Base-by-base conservation (phyloP, 2,888 invertebrate species). In the Lamellibrachia columna region DNA sequence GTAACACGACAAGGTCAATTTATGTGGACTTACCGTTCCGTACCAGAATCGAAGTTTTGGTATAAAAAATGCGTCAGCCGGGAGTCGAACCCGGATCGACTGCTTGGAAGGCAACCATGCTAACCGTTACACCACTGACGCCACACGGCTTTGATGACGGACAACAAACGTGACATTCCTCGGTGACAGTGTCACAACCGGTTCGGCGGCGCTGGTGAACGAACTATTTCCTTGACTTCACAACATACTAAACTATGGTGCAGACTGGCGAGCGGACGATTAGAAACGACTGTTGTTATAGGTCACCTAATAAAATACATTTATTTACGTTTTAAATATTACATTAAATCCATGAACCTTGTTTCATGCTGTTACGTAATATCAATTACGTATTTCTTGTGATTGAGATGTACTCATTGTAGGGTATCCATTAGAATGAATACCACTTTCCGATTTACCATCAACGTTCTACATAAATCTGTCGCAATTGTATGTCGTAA, bases 31-130 rank as follows among this genome's bases (percentile, higher is more conserved):
- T 40, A 40, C 40, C 40, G 40, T 40, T 40, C 40, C 40, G 40
- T 40, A 40, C 40, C 40, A 40, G 40, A 40, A 40, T 40, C 7
- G 9, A 55, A 9, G 15, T 75, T 75, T 75, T 60, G 22, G 75
- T n/a, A 75, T 75, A 75, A 75, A 75, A 75, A 40, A 75, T 75
- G 75, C 75, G 75, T 75, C 75, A 75, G 75, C 75, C 75, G 75
- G 75, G 75, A 75, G 75, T 75, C 75, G 22, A 75, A 75, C 75
- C 75, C 75, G 75, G 75, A 75, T 75, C 75, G 75, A 75, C 75
- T 75, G 75, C 75, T 75, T 75, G 75, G 75, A 75, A 75, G 75
- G 75, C 75, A 75, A 75, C 75, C 75, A 75, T 75, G 75, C 75
- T 75, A 75, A 75, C 75, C 75, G 75, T 75, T 75, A 75, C 75